These are phyloP conservation scores for Eucriotettix oculatus DNA, from an alignment of 2,888 invertebrate genomes.

Conservation along the genomic window DNA sequence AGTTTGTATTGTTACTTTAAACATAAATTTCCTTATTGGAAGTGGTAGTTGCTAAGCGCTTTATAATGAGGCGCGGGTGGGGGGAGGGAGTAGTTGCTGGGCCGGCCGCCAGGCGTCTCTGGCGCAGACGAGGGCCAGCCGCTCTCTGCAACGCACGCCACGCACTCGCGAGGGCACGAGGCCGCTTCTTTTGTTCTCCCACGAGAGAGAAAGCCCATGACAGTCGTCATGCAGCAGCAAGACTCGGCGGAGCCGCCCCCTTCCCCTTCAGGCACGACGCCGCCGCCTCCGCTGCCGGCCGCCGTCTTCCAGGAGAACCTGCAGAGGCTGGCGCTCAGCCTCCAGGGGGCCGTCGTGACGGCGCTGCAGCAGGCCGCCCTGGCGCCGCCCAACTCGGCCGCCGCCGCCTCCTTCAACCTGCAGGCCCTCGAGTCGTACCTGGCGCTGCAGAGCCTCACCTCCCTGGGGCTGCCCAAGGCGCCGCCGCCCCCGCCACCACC, in stretches of 20 bases:
- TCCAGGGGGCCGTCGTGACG: not conserved
- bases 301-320: not conserved
- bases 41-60: too few species aligned
- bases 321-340: not conserved
- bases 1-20: too few species aligned
- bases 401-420: conserved; percentile 53
- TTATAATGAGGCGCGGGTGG: not conserved
- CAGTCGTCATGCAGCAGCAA: too few species aligned
- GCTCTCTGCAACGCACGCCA: not conserved
- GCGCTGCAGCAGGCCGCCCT: not conserved
- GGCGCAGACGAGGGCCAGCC: not conserved
- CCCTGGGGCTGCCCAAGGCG: not conserved
- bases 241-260: too few species aligned
- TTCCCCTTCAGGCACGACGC: too few species aligned
- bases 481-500: conserved; percentile 35
- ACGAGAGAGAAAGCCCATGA: too few species aligned
- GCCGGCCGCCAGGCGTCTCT: not conserved
- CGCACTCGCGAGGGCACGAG: not conserved
- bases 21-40: too few species aligned
- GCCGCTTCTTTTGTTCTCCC: too few species aligned
- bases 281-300: not conserved
- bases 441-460: conserved; percentile 52
- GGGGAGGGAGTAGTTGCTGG: not conserved
- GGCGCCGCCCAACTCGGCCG: conserved; percentile 27
- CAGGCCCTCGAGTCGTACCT: conserved; percentile 77